Evolutionary conservation across 1,140 invertebrate genomes (phyloP).

Genomic region (Eufriesea mexicana): DNA sequence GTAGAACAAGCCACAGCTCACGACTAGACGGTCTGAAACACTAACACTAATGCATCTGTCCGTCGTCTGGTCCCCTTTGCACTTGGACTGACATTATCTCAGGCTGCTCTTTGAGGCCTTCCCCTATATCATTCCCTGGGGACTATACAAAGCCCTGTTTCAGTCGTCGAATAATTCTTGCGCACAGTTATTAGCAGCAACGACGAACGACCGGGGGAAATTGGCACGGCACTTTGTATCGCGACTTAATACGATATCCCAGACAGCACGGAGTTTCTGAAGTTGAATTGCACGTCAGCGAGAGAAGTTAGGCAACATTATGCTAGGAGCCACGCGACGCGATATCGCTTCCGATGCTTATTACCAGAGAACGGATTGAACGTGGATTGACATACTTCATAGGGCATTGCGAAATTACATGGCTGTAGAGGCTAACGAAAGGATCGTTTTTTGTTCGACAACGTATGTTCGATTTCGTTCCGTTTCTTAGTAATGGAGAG

Average conservation of each 20-base stretch:
- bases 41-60: not conserved
- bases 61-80: not conserved
- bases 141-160: not conserved
- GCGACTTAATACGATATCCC: slow-evolving; percentile 22
- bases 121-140: not conserved
- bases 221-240: slow-evolving; percentile 24
- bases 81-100: not conserved
- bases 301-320: slow-evolving; percentile 15
- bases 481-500: not conserved
- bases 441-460: not conserved
- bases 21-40: not conserved
- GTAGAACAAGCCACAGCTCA: not conserved
- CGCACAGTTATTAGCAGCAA: not conserved
- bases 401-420: not conserved
- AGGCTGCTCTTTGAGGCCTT: not conserved
- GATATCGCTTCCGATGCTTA: slow-evolving; percentile 27
- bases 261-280: slow-evolving; percentile 10
- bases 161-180: not conserved
- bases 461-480: not conserved
- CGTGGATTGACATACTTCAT: not conserved
- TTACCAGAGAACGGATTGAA: not conserved
- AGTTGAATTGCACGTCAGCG: slow-evolving; percentile 33
- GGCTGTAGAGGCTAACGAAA: too few relatives aligned
- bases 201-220: not conserved
- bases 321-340: slow-evolving; percentile 12